These are phyloP conservation scores for Ormyrus thymus DNA, from an alignment of 2,888 invertebrate genomes.

Conservation along the genomic window DNA sequence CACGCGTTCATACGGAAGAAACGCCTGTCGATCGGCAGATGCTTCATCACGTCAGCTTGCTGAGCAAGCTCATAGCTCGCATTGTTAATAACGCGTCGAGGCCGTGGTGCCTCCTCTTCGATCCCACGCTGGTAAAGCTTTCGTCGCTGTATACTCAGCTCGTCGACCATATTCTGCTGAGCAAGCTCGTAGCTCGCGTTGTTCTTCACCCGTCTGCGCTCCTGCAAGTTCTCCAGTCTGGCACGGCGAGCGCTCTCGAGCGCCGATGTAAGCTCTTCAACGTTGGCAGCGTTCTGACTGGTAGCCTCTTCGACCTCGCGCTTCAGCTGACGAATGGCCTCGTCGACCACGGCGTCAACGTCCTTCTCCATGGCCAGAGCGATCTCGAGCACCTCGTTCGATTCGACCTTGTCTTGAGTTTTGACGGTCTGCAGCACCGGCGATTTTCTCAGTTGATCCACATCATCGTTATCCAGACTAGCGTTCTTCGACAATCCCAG, in stretches of 20 bases:
- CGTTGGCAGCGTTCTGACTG: constrained; percentile 52
- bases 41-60: constrained; percentile 68
- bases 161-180: constrained; percentile 68
- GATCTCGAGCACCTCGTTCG: constrained; percentile 64
- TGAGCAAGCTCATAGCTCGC: constrained; percentile 73
- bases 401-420: constrained; percentile 69
- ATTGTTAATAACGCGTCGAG: constrained; percentile 67
- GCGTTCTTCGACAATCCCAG: constrained; percentile 52
- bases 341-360: constrained; percentile 67
- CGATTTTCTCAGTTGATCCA: constrained; percentile 56
- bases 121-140: neutral
- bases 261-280: constrained; percentile 51
- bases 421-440: constrained; percentile 68
- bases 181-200: constrained; percentile 72
- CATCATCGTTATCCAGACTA: constrained; percentile 55
- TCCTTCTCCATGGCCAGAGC: constrained; percentile 69
- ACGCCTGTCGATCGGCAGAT: constrained; percentile 59
- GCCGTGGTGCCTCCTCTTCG: constrained; percentile 46
- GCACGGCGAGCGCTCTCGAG: constrained; percentile 58
- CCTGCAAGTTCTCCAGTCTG: constrained; percentile 43
- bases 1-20: constrained; percentile 70
- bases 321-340: constrained; percentile 67
- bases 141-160: constrained; percentile 48
- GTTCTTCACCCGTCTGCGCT: constrained; percentile 64
- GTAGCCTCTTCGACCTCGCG: constrained; percentile 65